These are phyloP conservation scores for Semotilus atromaculatus DNA, from an alignment of 2,797 vertebrate species.

Conservation along the genomic window DNA sequence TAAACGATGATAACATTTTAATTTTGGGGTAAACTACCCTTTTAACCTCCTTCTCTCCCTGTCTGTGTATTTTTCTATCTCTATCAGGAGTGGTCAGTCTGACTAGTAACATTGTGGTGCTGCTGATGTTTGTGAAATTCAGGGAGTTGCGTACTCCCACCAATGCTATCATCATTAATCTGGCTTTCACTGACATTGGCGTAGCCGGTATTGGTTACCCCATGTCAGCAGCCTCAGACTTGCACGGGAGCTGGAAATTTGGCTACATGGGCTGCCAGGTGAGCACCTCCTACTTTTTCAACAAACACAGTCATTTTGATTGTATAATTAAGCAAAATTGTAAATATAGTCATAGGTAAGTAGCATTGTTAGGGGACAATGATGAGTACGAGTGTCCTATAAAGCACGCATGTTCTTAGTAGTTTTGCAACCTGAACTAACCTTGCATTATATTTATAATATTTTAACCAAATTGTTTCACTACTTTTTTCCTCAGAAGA, in stretches of 20 bases:
- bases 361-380: too few species aligned
- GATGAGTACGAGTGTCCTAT: not conserved
- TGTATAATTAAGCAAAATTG: not conserved
- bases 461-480: too few species aligned
- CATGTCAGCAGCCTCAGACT: slow-evolving; percentile 96
- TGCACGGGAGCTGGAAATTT: slow-evolving; percentile 96
- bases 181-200: slow-evolving; percentile 95
- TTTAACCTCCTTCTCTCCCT: not conserved
- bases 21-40: too few species aligned
- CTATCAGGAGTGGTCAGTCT: slow-evolving; percentile 88
- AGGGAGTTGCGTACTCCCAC: slow-evolving; percentile 93
- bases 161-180: slow-evolving; percentile 95
- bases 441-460: too few species aligned
- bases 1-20: too few species aligned
- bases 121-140: slow-evolving; percentile 93
- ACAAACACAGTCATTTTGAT: not conserved
- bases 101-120: slow-evolving; percentile 89
- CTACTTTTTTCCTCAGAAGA: not conserved
- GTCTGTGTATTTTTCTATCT: slow-evolving; percentile 25
- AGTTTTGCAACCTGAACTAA: too few species aligned
- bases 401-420: not conserved
- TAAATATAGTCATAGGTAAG: not conserved
- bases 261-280: slow-evolving; percentile 95
- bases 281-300: slow-evolving; percentile 20
- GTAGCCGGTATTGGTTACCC: slow-evolving; percentile 96